These are phyloP conservation scores for Catamblyrhynchus diadema DNA, from an alignment of 2,797 vertebrate genomes.

Conservation along the genomic window DNA sequence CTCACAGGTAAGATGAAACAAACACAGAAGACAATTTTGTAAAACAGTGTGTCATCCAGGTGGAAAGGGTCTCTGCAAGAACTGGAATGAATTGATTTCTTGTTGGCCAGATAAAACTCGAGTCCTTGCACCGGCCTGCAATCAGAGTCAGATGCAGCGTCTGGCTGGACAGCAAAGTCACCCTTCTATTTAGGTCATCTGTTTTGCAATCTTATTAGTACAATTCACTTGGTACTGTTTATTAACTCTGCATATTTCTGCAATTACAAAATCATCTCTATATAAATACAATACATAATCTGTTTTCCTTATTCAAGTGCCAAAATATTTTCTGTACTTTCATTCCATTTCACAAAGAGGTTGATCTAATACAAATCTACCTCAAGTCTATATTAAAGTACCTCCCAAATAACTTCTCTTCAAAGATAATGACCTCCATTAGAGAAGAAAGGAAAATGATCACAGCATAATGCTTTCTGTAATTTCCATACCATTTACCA, in stretches of 20 bases:
- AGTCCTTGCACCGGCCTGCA: neutral
- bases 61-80: neutral
- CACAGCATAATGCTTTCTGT: conserved; percentile 7
- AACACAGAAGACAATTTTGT: neutral
- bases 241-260: neutral
- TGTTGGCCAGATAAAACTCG: neutral
- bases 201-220: neutral
- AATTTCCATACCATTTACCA: conserved; percentile 81
- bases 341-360: conserved; percentile 2
- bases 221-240: neutral
- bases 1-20: neutral
- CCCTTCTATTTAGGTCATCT: neutral
- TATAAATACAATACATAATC: conserved; percentile 7
- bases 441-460: conserved; percentile 24
- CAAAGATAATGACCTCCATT: conserved; percentile 35
- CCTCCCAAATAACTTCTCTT: conserved; percentile 33
- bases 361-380: neutral
- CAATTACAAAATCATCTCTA: conserved; percentile 1
- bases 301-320: conserved; percentile 9
- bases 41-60: neutral
- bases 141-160: neutral
- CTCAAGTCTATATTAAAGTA: neutral
- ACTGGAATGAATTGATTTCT: neutral
- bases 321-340: conserved; percentile 34
- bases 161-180: neutral